Conservation (phyloP, 2,113 vertebrate species). For the Cichladusa arquata region DNA sequence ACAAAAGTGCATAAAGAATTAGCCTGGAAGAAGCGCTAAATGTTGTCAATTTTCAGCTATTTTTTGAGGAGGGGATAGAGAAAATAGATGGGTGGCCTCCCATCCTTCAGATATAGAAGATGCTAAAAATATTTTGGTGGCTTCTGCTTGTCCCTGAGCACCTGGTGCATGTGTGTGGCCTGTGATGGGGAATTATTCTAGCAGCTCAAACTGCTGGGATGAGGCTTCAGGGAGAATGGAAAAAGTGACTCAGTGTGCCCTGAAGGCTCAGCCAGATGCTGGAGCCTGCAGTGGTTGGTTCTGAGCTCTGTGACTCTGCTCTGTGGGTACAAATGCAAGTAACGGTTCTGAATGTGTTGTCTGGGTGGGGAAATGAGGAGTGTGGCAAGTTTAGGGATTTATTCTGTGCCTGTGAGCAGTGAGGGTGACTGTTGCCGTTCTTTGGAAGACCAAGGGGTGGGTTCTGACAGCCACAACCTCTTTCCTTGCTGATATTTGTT, state of each 20-base stretch:
- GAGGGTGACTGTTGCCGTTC: background rate
- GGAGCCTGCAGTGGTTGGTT: background rate
- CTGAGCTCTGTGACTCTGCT: background rate
- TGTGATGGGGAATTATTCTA: background rate
- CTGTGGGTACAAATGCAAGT: background rate
- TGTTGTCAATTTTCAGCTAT: background rate
- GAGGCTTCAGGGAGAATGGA: background rate
- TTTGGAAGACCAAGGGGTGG: background rate
- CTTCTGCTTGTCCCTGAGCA: background rate
- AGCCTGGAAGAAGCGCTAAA: background rate
- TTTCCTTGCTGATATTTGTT: background rate
- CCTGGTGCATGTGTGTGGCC: background rate
- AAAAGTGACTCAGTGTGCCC: background rate
- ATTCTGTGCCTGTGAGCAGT: background rate
- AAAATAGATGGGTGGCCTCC: background rate
- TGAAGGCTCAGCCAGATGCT: background rate
- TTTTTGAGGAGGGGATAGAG: background rate
- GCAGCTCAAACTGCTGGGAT: background rate
- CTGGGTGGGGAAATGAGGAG: background rate
- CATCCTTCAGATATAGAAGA: background rate
- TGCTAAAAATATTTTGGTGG: background rate
- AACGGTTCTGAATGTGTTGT: rapidly evolving
- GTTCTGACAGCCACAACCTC: background rate
- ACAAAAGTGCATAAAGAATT: background rate
- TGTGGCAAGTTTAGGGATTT: background rate